phyloP scores from a whole-genome alignment of 2,797 vertebrate genomes.

The Anguilla pacifica region DNA sequence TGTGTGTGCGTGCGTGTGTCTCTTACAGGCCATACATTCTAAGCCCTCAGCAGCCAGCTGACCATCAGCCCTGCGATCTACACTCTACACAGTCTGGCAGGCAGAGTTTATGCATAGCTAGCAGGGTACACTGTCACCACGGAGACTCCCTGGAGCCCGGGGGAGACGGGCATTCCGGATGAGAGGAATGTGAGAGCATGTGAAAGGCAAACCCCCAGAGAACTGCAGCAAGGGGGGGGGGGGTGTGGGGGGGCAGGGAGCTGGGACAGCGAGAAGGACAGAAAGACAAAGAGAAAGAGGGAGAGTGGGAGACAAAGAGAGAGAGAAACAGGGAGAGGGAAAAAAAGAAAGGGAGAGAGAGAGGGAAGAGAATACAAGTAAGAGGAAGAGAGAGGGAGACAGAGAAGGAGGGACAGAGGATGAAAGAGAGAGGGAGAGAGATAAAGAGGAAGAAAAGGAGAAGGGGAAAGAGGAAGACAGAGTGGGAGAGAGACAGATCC shows the following conservation, averaged over 20 bases:
- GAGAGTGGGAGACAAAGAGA: too few species aligned
- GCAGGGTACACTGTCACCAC: neutral
- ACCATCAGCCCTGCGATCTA: neutral
- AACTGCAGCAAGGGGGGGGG: neutral
- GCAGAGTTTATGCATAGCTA: neutral
- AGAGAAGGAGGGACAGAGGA: too few species aligned
- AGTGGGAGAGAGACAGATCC: too few species aligned
- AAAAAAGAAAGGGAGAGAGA: neutral
- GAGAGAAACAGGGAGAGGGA: too few species aligned
- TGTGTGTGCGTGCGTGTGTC: conserved; percentile 17
- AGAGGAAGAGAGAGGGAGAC: too few species aligned
- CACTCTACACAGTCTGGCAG: neutral
- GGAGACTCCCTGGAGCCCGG: neutral
- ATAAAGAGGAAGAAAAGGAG: too few species aligned
- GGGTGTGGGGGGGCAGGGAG: too few species aligned
- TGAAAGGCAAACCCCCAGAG: neutral
- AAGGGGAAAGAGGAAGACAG: too few species aligned
- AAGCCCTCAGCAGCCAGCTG: neutral
- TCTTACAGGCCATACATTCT: neutral
- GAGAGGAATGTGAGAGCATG: neutral
- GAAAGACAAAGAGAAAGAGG: too few species aligned
- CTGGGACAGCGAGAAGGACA: too few species aligned
- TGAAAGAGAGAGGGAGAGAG: too few species aligned
- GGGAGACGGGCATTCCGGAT: neutral
- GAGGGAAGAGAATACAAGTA: too few species aligned